These are phyloP conservation scores for Elysia crispata DNA, from an alignment of 2,888 invertebrate species.

Conservation along the genomic window DNA sequence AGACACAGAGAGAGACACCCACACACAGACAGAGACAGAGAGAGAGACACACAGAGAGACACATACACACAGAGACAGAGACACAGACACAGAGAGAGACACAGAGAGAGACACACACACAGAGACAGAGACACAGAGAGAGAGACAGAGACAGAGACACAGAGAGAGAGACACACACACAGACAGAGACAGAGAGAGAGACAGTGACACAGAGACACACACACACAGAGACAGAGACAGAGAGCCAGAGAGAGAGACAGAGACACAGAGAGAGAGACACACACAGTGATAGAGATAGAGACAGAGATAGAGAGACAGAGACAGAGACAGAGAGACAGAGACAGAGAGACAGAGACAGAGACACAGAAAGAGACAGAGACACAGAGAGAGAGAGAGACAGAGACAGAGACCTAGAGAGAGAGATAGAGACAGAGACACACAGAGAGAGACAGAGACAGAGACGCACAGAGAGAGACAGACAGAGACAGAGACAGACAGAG, in stretches of 20 bases:
- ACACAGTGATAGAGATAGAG: background rate
- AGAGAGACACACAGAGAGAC: background rate
- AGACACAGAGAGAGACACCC: background rate
- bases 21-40: background rate
- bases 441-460: too few relatives aligned
- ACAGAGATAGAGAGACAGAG: slow-evolving; percentile 2
- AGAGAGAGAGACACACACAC: slow-evolving; percentile 10
- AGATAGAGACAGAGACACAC: too few relatives aligned
- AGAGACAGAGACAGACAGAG: too few relatives aligned
- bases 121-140: background rate
- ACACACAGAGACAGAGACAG: slow-evolving; percentile 9
- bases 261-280: background rate
- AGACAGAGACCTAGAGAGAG: background rate
- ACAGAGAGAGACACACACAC: slow-evolving; percentile 14
- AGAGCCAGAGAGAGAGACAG: slow-evolving; percentile 23
- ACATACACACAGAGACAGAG: too few relatives aligned
- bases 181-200: slow-evolving; percentile 10
- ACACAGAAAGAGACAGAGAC: background rate
- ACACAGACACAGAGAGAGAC: background rate
- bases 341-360: background rate
- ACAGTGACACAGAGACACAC: background rate
- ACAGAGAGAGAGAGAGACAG: background rate
- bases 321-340: background rate
- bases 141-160: slow-evolving; percentile 4
- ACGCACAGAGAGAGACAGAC: background rate